Conservation (phyloP, 2,797 vertebrate genomes). For the Mormyrops attenuatus region DNA sequence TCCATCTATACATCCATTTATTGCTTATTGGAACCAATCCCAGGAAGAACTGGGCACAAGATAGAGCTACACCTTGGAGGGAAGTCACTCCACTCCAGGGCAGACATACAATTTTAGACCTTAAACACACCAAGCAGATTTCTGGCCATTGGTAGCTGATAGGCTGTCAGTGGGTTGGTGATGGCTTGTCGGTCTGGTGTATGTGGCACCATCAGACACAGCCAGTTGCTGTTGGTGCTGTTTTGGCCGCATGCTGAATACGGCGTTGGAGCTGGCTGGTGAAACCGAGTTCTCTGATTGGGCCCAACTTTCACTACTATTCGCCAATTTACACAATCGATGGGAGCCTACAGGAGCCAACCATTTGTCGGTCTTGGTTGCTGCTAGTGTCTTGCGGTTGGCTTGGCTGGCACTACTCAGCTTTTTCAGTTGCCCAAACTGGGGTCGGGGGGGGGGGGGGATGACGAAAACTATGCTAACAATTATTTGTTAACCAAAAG, state of each 20-base stretch:
- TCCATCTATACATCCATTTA: neutral
- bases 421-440: neutral
- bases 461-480: neutral
- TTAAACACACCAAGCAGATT: neutral
- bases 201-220: neutral
- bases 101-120: neutral
- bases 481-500: neutral
- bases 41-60: neutral
- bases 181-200: no score
- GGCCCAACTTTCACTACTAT: neutral
- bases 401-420: neutral
- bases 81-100: neutral
- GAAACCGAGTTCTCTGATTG: neutral
- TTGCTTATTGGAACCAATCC: neutral
- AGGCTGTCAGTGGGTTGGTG: neutral
- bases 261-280: neutral
- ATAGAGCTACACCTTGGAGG: neutral
- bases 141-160: neutral
- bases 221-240: neutral
- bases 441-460: no score
- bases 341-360: neutral
- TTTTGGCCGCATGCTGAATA: neutral
- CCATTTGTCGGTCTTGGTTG: neutral
- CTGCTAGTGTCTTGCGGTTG: neutral
- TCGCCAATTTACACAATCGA: neutral